Evolutionary conservation across 2,888 invertebrate species (phyloP).

Genomic region (Rhyacophila evoluta): DNA sequence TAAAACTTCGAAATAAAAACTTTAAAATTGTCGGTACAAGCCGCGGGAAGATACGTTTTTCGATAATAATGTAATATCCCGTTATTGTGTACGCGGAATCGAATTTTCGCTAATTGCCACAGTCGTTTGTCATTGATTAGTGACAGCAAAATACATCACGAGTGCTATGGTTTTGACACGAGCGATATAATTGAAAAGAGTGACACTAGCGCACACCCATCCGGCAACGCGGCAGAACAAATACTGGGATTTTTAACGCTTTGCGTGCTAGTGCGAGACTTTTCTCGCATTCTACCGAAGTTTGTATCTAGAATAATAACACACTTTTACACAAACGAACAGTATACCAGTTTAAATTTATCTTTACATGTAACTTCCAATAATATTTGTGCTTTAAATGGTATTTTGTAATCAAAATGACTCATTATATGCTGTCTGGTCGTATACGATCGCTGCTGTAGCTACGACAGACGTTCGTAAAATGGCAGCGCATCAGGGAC

Average conservation of each 20-base stretch:
- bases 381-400: not conserved
- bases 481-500: not conserved
- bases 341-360: not conserved
- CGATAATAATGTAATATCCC: too few relatives aligned
- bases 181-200: not conserved
- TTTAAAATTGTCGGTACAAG: not conserved
- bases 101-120: not conserved
- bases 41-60: not conserved
- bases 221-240: not conserved
- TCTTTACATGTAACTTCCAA: not conserved
- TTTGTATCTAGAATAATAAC: not conserved
- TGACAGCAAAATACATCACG: not conserved
- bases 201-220: not conserved
- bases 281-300: not conserved
- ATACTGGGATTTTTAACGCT: constrained; percentile 1
- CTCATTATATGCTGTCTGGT: not conserved
- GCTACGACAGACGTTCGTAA: not conserved
- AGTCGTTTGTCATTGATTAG: not conserved
- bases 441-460: not conserved
- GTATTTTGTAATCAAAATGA: not conserved
- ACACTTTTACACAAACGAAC: not conserved
- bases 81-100: not conserved
- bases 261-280: not conserved
- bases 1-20: constrained; percentile 16
- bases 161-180: not conserved